A percentile compares a stretch with the other conserved stretches of the same genome.
These are phyloP conservation scores for Chalcis sispes DNA, from an alignment of 2,888 invertebrate species.

Conservation along the genomic window DNA sequence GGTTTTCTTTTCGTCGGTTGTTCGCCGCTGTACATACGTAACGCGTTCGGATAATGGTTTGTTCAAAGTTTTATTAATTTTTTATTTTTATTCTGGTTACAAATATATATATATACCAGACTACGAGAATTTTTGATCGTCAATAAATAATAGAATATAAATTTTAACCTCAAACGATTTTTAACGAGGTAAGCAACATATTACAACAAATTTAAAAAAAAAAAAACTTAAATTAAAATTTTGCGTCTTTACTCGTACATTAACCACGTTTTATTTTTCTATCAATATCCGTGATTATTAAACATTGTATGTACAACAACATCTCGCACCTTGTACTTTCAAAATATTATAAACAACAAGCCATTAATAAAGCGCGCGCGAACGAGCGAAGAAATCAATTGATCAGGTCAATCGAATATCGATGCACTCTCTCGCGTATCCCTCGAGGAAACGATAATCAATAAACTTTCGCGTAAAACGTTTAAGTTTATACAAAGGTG, in stretches of 20 bases:
- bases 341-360: too few species aligned
- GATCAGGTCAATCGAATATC: background rate
- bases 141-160: background rate
- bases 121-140: background rate
- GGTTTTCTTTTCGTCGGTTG: background rate
- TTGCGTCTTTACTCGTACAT: too few species aligned
- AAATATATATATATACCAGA: too few species aligned
- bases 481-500: background rate
- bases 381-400: background rate
- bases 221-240: too few species aligned
- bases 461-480: constrained; percentile 8
- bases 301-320: too few species aligned
- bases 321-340: too few species aligned
- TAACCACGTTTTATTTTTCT: too few species aligned
- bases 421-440: constrained; percentile 1
- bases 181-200: too few species aligned
- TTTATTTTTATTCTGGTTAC: too few species aligned
- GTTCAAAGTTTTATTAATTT: constrained; percentile 20
- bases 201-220: too few species aligned
- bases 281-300: too few species aligned
- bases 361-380: background rate
- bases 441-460: constrained; percentile 17
- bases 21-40: background rate
- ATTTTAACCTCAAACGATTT: background rate
- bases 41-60: constrained; percentile 26